Evolutionary conservation across 2,888 invertebrate genomes (phyloP).

Genomic region (Agrotis segetum): DNA sequence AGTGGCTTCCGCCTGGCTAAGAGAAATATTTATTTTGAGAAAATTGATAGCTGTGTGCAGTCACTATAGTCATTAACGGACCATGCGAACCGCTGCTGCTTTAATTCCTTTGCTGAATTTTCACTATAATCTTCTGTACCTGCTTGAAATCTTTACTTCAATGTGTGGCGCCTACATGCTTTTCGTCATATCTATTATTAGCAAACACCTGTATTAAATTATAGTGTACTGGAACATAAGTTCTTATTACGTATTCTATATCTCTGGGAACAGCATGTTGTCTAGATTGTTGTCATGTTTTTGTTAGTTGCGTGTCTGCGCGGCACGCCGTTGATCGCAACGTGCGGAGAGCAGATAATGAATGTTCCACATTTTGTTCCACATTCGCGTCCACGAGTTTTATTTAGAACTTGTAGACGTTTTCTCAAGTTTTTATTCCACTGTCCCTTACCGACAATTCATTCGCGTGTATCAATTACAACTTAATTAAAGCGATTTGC

Average conservation of each 20-base stretch:
- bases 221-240: constrained; percentile 58
- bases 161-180: constrained; percentile 9
- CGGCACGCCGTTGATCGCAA: constrained; percentile 69
- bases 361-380: constrained; percentile 61
- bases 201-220: constrained; percentile 44
- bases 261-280: constrained; percentile 71
- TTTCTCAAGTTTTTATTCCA: constrained; percentile 42
- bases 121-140: constrained; percentile 49
- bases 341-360: constrained; percentile 66
- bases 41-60: constrained; percentile 82
- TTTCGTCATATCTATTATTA: constrained; percentile 48
- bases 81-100: constrained; percentile 63
- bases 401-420: constrained; percentile 50
- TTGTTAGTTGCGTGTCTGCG: constrained; percentile 71
- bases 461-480: constrained; percentile 58
- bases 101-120: constrained; percentile 64
- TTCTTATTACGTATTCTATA: constrained; percentile 69
- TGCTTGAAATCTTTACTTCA: constrained; percentile 16
- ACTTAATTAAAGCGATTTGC: constrained; percentile 62
- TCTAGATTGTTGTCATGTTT: constrained; percentile 73
- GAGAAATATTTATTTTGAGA: constrained; percentile 86
- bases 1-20: constrained; percentile 85
- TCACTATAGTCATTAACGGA: constrained; percentile 78
- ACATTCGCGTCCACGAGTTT: constrained; percentile 55
- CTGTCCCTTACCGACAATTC: constrained; percentile 30